phyloP scores from a whole-genome alignment of 2,113 vertebrate species.

The Galemys pyrenaicus region DNA sequence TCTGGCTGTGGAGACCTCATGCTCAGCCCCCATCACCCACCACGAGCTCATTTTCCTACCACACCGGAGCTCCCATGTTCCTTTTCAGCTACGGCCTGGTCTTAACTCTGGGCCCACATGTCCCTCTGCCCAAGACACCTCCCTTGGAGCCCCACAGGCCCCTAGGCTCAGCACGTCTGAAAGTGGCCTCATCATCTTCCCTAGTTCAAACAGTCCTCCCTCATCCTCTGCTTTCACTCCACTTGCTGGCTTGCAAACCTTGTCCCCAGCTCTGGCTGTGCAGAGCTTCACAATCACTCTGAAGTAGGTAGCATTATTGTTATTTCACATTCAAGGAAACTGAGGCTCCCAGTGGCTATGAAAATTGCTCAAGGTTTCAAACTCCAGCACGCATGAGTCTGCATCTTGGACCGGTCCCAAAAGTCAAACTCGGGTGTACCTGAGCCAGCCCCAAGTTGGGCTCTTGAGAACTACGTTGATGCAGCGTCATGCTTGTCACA shows the following conservation, averaged over 20 bases:
- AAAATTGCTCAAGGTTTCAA: not conserved
- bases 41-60: slow-evolving; percentile 62
- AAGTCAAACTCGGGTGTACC: not conserved
- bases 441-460: not conserved
- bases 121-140: slow-evolving; percentile 58
- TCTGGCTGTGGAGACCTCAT: not conserved
- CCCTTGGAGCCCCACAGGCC: not conserved
- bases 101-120: slow-evolving; percentile 18
- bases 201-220: not conserved
- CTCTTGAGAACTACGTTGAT: not conserved
- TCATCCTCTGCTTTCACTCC: not conserved
- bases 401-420: not conserved
- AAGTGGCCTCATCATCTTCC: slow-evolving; percentile 34
- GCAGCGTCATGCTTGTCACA: not conserved
- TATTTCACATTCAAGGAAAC: not conserved
- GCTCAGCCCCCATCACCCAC: not conserved
- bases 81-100: slow-evolving; percentile 36
- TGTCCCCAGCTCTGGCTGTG: not conserved
- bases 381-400: not conserved
- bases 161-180: not conserved
- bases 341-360: not conserved
- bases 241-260: not conserved
- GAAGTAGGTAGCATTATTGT: not conserved
- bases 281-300: not conserved
- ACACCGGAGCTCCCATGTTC: not conserved